These are phyloP conservation scores for Hycleus cichorii DNA, from an alignment of 1,140 invertebrate genomes.

Conservation along the genomic window DNA sequence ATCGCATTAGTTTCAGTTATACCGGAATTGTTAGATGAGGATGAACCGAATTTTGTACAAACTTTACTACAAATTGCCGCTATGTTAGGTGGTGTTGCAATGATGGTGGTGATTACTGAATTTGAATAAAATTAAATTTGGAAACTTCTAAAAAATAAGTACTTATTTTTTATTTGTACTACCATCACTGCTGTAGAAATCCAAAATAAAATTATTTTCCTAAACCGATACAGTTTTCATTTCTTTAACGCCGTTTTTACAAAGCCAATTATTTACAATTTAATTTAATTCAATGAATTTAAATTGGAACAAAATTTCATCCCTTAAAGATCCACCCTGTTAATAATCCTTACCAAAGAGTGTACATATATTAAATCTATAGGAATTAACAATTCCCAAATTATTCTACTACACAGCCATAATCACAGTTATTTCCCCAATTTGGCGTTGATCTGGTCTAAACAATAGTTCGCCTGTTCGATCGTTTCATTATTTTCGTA, in stretches of 20 bases:
- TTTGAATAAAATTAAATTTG: constrained; percentile 58
- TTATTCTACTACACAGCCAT: not conserved
- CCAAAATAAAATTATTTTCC: constrained; percentile 6
- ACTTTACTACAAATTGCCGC: constrained; percentile 80
- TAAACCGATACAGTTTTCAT: too few species aligned
- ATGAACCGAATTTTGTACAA: constrained; percentile 66
- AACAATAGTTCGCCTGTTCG: constrained; percentile 56
- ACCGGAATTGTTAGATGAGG: constrained; percentile 82
- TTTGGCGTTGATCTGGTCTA: constrained; percentile 53
- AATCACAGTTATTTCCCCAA: constrained; percentile 19
- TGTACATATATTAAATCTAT: too few species aligned
- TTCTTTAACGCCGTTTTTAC: too few species aligned
- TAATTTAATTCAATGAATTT: too few species aligned
- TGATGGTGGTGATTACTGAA: constrained; percentile 87
- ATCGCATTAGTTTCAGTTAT: constrained; percentile 96
- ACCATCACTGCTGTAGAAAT: constrained; percentile 1
- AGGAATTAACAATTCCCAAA: too few species aligned
- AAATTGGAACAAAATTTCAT: too few species aligned
- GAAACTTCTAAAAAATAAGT: constrained; percentile 1
- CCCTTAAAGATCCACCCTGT: too few species aligned
- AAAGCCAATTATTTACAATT: too few species aligned
- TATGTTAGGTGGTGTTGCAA: constrained; percentile 74
- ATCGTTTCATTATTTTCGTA: constrained; percentile 50
- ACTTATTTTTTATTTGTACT: constrained; percentile 6
- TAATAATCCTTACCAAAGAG: too few species aligned